Conservation (phyloP, 2,888 invertebrate genomes). For the Drosophila anceps region DNA sequence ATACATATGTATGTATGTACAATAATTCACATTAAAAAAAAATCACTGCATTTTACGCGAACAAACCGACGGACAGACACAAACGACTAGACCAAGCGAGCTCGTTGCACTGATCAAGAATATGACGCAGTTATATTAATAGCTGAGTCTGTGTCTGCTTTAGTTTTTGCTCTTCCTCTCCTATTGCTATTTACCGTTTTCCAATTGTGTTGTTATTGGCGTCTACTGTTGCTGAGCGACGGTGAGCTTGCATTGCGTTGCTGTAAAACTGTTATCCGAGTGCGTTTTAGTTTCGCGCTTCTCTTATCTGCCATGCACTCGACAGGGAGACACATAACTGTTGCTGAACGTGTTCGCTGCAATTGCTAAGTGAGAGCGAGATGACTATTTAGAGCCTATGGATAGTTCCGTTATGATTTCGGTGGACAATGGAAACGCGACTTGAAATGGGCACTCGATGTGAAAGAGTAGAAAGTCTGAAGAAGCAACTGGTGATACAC, state of each 20-base stretch:
- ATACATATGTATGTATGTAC: too few species aligned
- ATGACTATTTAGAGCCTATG: not conserved
- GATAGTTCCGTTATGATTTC: not conserved
- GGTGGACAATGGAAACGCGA: not conserved
- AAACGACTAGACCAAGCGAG: not conserved
- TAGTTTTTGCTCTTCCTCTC: not conserved
- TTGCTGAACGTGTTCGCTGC: not conserved
- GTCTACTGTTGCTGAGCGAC: not conserved
- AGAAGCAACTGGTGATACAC: too few species aligned
- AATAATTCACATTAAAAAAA: too few species aligned
- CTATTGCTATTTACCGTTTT: not conserved
- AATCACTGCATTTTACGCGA: too few species aligned
- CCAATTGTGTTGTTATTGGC: not conserved
- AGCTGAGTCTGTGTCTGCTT: not conserved
- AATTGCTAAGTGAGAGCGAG: not conserved
- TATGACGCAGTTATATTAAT: not conserved
- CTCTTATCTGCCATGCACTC: too few species aligned
- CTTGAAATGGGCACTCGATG: not conserved
- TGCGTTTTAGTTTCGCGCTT: too few species aligned
- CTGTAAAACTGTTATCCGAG: not conserved
- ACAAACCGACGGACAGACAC: not conserved
- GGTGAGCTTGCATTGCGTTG: not conserved
- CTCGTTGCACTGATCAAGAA: not conserved
- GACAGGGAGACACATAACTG: not conserved
- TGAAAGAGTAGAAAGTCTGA: too few species aligned